Evolutionary conservation across 2,113 vertebrate genomes (phyloP).

Genomic region (Eretmochelys imbricata): DNA sequence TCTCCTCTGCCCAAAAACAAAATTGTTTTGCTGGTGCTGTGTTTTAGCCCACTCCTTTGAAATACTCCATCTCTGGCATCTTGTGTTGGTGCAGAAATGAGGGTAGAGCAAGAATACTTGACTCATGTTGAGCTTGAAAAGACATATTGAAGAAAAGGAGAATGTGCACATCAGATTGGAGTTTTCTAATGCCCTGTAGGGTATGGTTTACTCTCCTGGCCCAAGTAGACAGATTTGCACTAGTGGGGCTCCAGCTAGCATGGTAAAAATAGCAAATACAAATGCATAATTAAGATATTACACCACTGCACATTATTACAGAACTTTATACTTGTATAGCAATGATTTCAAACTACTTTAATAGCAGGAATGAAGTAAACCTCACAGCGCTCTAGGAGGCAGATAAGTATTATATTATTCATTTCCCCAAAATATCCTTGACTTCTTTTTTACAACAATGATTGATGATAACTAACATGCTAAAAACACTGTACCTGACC

Average conservation of each 20-base stretch:
- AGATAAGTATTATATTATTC: not conserved
- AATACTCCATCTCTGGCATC: not conserved
- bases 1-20: not conserved
- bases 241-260: not conserved
- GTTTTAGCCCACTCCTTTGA: not conserved
- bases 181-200: not conserved
- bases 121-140: not conserved
- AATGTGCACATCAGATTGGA: not conserved
- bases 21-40: not conserved
- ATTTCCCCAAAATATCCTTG: not conserved
- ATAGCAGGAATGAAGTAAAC: not conserved
- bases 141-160: not conserved
- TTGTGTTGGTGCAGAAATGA: not conserved
- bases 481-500: not conserved
- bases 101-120: not conserved
- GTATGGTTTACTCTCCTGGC: not conserved
- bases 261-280: not conserved
- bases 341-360: not conserved
- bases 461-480: not conserved
- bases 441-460: not conserved
- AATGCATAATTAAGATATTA: not conserved
- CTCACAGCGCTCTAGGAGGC: not conserved
- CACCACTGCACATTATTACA: not conserved
- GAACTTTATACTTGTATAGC: not conserved
- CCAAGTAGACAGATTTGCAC: not conserved